Evolutionary conservation across 2,113 vertebrate genomes (phyloP).

Genomic region (Charadrius vociferus): DNA sequence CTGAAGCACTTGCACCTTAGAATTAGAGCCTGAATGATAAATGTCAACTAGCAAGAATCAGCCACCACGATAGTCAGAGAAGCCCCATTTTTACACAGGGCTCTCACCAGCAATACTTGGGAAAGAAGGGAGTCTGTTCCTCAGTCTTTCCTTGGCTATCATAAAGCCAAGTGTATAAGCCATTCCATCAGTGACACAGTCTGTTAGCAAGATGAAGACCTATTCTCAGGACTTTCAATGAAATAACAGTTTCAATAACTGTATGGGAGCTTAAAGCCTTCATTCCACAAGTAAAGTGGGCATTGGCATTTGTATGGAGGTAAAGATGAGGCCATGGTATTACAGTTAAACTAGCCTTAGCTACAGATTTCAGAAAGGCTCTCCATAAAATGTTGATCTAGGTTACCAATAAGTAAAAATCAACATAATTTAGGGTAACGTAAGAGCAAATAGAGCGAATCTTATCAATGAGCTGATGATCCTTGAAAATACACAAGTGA

Average conservation of each 20-base stretch:
- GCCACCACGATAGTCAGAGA: fast-evolving
- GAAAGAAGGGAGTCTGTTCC: not conserved
- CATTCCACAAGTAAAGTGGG: not conserved
- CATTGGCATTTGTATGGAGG: not conserved
- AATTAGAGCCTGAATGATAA: not conserved
- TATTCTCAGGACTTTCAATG: not conserved
- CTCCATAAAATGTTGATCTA: not conserved
- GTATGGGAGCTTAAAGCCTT: not conserved
- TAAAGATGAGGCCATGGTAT: not conserved
- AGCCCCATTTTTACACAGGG: not conserved
- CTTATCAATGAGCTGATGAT: not conserved
- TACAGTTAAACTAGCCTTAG: not conserved
- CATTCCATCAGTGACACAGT: not conserved
- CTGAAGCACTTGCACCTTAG: not conserved
- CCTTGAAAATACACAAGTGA: not conserved
- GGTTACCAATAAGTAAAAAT: not conserved
- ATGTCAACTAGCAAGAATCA: not conserved
- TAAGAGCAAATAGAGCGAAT: not conserved
- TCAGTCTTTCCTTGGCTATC: not conserved
- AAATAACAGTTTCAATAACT: not conserved
- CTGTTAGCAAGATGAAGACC: not conserved
- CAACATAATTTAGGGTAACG: not conserved
- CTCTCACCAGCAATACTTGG: not conserved
- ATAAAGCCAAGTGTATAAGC: not conserved
- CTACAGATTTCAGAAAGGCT: not conserved